Evolutionary conservation across 2,888 invertebrate genomes (phyloP).

Genomic region (Acleris sparsana): DNA sequence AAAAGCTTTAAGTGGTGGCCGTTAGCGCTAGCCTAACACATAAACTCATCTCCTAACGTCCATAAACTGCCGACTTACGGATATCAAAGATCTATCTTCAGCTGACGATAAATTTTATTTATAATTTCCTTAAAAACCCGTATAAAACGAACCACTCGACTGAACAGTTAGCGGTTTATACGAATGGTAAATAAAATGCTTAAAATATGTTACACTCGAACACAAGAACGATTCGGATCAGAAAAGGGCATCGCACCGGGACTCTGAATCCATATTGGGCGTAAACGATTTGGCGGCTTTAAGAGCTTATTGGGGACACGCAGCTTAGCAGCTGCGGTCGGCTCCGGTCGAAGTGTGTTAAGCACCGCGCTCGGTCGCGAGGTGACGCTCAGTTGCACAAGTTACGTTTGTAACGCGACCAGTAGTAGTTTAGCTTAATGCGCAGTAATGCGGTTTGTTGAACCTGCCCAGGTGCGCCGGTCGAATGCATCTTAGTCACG

Average conservation of each 20-base stretch:
- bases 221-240: slow-evolving; percentile 18
- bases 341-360: slow-evolving; percentile 5
- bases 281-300: slow-evolving; percentile 21
- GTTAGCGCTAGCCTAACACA: slow-evolving; percentile 31
- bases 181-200: neutral
- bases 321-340: slow-evolving; percentile 2
- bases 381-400: slow-evolving; percentile 19
- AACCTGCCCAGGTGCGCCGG: slow-evolving; percentile 54
- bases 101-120: no score
- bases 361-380: slow-evolving; percentile 2
- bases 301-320: slow-evolving; percentile 32
- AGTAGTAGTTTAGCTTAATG: slow-evolving; percentile 7
- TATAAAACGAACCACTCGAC: no score
- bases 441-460: slow-evolving; percentile 47
- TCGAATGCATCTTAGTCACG: slow-evolving; percentile 63
- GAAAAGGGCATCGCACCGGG: slow-evolving; percentile 11
- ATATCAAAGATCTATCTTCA: slow-evolving; percentile 9
- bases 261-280: slow-evolving; percentile 17
- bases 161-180: no score
- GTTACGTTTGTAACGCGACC: slow-evolving; percentile 4
- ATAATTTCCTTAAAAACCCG: no score
- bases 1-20: slow-evolving; percentile 28
- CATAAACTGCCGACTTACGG: slow-evolving; percentile 12
- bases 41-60: slow-evolving; percentile 21
- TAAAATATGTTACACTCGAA: slow-evolving; percentile 1